Conservation (phyloP, 2,888 invertebrate species). For the Phyllotreta striolata region DNA sequence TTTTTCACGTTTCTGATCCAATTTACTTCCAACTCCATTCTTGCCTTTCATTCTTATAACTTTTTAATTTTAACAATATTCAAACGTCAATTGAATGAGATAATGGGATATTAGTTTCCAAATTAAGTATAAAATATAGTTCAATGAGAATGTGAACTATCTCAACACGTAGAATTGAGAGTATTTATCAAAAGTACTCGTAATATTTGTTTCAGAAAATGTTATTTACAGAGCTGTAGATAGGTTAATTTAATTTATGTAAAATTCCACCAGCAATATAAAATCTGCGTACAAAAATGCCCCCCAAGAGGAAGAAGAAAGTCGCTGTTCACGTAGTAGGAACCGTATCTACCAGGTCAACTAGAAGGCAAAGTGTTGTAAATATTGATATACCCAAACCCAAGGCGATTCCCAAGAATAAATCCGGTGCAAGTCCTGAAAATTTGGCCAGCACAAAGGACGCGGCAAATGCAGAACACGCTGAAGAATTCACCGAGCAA, state of each 20-base stretch:
- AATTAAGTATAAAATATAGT: background rate
- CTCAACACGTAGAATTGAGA: too few species aligned
- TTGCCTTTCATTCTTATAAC: too few species aligned
- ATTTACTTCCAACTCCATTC: too few species aligned
- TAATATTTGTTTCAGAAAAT: slow-evolving; percentile 9
- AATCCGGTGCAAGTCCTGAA: slow-evolving; percentile 19
- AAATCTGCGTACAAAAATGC: slow-evolving; percentile 41
- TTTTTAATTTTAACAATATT: too few species aligned
- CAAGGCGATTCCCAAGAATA: slow-evolving; percentile 34
- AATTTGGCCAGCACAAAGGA: slow-evolving; percentile 4
- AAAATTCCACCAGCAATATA: background rate
- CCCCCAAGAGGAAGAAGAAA: slow-evolving; percentile 50
- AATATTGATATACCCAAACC: slow-evolving; percentile 45
- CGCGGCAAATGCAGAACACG: slow-evolving; percentile 13
- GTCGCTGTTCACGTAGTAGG: slow-evolving; percentile 46
- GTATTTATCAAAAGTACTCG: background rate
- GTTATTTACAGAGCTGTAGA: background rate
- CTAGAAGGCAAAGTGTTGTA: slow-evolving; percentile 48
- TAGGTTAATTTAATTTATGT: slow-evolving; percentile 13
- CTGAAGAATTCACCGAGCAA: slow-evolving; percentile 22
- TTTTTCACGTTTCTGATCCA: too few species aligned
- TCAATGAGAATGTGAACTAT: too few species aligned
- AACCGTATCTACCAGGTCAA: slow-evolving; percentile 50
- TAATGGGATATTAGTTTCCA: background rate
- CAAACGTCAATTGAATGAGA: too few species aligned